Evolutionary conservation across 2,797 vertebrate genomes (phyloP).

Genomic region (Florisuga fusca): DNA sequence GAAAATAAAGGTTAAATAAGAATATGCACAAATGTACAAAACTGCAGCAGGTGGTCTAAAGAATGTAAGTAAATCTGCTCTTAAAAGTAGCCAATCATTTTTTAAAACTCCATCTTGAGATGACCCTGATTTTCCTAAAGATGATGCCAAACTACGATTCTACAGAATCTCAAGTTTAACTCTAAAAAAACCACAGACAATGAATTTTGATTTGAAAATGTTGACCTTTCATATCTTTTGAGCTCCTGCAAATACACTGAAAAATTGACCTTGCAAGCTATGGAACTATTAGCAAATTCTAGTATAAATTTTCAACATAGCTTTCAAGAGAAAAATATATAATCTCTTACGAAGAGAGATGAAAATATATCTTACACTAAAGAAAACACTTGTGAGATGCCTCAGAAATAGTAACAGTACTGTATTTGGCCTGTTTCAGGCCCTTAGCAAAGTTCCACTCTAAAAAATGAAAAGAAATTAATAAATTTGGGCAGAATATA

Average conservation of each 20-base stretch:
- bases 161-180: not conserved
- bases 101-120: not conserved
- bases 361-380: not conserved
- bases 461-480: not conserved
- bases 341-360: not conserved
- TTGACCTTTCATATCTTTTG: not conserved
- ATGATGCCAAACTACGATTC: not conserved
- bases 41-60: slow-evolving; percentile 9
- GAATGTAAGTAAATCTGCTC: not conserved
- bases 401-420: not conserved
- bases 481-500: not conserved
- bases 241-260: not conserved
- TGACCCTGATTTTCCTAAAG: slow-evolving; percentile 6
- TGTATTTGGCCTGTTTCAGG: not conserved
- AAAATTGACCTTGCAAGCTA: not conserved
- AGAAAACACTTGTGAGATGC: slow-evolving; percentile 15
- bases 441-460: not conserved
- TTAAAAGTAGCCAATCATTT: slow-evolving; percentile 6
- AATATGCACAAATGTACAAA: not conserved
- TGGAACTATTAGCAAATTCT: not conserved
- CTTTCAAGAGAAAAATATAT: not conserved
- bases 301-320: not conserved
- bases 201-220: not conserved
- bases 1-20: not conserved
- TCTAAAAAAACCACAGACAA: not conserved